Evolutionary conservation across 2,888 invertebrate species (phyloP).

Genomic region (Stenoptilia bipunctidactyla): DNA sequence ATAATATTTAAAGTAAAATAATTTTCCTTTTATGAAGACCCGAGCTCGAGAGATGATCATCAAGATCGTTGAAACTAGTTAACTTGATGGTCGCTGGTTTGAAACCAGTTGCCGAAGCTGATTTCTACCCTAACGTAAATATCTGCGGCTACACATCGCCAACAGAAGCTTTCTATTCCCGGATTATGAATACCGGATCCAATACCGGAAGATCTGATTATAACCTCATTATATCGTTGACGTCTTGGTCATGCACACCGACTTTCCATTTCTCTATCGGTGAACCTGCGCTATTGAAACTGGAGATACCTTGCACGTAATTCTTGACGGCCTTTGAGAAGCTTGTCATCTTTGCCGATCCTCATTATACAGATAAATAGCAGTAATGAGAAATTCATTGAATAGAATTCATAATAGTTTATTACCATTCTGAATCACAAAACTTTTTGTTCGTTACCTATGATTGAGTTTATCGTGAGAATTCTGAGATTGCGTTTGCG

Average conservation of each 20-base stretch:
- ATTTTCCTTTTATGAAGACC: too few species aligned
- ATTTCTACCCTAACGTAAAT: slow-evolving; percentile 44
- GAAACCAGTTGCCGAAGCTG: slow-evolving; percentile 31
- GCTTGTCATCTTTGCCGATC: slow-evolving; percentile 7
- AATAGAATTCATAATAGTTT: not conserved
- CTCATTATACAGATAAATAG: slow-evolving; percentile 15
- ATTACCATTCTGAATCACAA: not conserved
- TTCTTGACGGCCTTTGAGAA: not conserved
- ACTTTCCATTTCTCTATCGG: slow-evolving; percentile 37
- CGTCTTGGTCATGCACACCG: slow-evolving; percentile 2
- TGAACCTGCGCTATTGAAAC: slow-evolving; percentile 5
- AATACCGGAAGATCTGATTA: slow-evolving; percentile 49
- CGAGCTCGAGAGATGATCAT: not conserved
- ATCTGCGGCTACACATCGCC: slow-evolving; percentile 40
- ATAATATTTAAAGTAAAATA: too few species aligned
- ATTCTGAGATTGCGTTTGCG: not conserved
- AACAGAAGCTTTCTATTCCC: slow-evolving; percentile 43
- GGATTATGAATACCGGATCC: slow-evolving; percentile 29
- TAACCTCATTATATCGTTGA: slow-evolving; percentile 35
- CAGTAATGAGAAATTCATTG: not conserved
- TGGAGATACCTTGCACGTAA: not conserved
- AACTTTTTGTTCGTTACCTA: not conserved
- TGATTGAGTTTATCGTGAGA: not conserved
- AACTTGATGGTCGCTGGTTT: slow-evolving; percentile 27
- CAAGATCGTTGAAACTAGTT: slow-evolving; percentile 9